Base-by-base conservation (phyloP, 2,888 invertebrate genomes). In the Incurvaria masculella region DNA sequence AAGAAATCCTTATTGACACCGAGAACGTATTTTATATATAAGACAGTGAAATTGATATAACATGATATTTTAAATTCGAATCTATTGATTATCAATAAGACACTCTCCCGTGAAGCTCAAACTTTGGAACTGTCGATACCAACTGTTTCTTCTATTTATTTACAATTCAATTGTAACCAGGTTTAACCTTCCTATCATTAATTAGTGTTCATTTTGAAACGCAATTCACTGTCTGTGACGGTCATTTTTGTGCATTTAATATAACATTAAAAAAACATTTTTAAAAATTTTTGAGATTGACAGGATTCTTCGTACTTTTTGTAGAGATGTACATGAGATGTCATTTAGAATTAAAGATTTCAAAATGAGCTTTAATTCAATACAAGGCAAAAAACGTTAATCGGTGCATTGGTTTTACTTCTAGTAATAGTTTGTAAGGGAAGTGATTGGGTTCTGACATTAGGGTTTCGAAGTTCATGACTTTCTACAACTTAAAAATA, bases 41-140 rank as follows among this genome's bases (percentile, higher is more conserved):
- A 72, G 76, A 78, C 76, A 78, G 76, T 75, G 76, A 78, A 74
- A 72, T 73, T 72, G 75, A 72, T 76, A 74, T 71, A 69, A 75
- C 62, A 69, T 70, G 62, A 56, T 57, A 53, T 58, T 63, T 69
- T 75, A 72, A 74, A 76, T 76, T 76, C 72, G 72, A 72, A 74
- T 69, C 72, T 72, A 72, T 70, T 66, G 71, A 66, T 65, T 64
- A 66, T 61, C 14, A 14, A 33, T 33, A 33, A 33, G 33, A 33
- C 33, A 33, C 33, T 33, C 33, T 33, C 33, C 33, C 33, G 8
- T 33, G 33, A 33, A 33, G 33, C 33, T 33, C 33, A 33, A 33
- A n/a, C 33, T 33, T 33, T 33, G 33, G 33, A 33, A 33, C 33
- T 33, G 33, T 33, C 33, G 33, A 33, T 33, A 11, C 33, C 33